Conservation (phyloP, 2,797 vertebrate species). For the Falco columbarius region DNA sequence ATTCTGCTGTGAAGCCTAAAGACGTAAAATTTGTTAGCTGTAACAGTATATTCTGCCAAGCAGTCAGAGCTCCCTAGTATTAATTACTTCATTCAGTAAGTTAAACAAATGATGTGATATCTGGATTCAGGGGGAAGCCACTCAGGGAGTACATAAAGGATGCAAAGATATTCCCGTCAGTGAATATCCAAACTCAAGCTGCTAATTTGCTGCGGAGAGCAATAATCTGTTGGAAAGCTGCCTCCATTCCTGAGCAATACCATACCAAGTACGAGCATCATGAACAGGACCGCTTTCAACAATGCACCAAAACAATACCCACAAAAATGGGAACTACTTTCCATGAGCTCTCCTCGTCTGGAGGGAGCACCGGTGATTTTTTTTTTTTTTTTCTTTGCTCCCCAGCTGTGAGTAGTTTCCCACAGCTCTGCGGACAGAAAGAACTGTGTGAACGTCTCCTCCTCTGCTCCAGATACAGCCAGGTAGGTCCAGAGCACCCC, state of each 20-base stretch:
- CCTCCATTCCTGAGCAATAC: neutral
- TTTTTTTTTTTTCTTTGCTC: neutral
- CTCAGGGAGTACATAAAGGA: conserved; percentile 51
- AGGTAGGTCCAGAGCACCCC: neutral
- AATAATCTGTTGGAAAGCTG: neutral
- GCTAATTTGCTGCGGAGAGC: conserved; percentile 25
- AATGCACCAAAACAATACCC: neutral
- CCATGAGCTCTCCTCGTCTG: neutral
- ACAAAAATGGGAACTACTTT: too few relatives aligned
- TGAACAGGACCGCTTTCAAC: neutral
- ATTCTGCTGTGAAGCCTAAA: conserved; percentile 66
- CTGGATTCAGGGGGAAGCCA: conserved; percentile 70
- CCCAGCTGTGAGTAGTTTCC: neutral
- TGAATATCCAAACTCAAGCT: conserved; percentile 34
- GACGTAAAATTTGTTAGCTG: conserved; percentile 76
- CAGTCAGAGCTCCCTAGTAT: conserved; percentile 70
- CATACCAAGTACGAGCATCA: neutral
- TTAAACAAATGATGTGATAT: conserved; percentile 79
- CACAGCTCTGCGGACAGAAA: neutral
- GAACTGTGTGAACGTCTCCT: rapidly evolving
- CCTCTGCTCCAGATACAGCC: neutral
- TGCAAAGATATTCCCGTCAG: conserved; percentile 11
- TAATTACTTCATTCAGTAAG: conserved; percentile 80
- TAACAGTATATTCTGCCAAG: conserved; percentile 75
- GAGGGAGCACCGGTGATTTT: neutral